These are phyloP conservation scores for Scaptomyza polygonia DNA, from an alignment of 2,888 invertebrate genomes.

Conservation along the genomic window DNA sequence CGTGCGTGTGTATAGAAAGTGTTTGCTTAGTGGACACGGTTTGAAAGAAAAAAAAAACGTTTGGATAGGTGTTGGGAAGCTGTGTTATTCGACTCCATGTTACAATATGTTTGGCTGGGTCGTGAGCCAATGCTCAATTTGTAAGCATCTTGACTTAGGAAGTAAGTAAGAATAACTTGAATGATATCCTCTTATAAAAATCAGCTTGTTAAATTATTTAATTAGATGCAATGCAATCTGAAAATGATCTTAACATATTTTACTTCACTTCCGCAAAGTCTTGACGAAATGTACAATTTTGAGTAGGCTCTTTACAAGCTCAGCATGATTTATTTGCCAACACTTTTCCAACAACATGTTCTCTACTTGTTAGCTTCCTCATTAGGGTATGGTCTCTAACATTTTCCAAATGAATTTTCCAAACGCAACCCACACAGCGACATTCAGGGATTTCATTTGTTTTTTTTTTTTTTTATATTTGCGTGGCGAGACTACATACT, in stretches of 20 bases:
- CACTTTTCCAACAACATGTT: background rate
- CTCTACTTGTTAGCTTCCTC: background rate
- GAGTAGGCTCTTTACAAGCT: slow-evolving; percentile 3
- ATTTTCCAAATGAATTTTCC: slow-evolving; percentile 30
- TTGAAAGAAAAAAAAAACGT: slow-evolving; percentile 24
- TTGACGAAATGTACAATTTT: background rate
- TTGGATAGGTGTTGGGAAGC: slow-evolving; percentile 49
- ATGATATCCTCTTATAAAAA: too few species aligned
- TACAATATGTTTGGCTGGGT: slow-evolving; percentile 58
- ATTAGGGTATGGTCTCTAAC: slow-evolving; percentile 4
- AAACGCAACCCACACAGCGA: slow-evolving; percentile 39
- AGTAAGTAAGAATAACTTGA: background rate
- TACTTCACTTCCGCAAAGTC: background rate
- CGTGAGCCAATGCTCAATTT: slow-evolving; percentile 35
- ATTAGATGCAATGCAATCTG: background rate
- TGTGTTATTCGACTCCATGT: slow-evolving; percentile 43
- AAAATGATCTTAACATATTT: background rate
- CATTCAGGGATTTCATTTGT: background rate
- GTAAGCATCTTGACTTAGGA: slow-evolving; percentile 9
- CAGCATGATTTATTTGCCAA: background rate
- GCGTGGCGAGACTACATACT: slow-evolving; percentile 10
- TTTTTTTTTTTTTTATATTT: too few species aligned
- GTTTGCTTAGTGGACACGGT: slow-evolving; percentile 38
- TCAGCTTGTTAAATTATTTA: too few species aligned
- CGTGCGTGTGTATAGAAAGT: slow-evolving; percentile 56